Percentiles rank a stretch among this genome's conserved stretches.
Conservation (phyloP, 92 coral and sea anemone genomes). For the Zoanthus sansibaricus region DNA sequence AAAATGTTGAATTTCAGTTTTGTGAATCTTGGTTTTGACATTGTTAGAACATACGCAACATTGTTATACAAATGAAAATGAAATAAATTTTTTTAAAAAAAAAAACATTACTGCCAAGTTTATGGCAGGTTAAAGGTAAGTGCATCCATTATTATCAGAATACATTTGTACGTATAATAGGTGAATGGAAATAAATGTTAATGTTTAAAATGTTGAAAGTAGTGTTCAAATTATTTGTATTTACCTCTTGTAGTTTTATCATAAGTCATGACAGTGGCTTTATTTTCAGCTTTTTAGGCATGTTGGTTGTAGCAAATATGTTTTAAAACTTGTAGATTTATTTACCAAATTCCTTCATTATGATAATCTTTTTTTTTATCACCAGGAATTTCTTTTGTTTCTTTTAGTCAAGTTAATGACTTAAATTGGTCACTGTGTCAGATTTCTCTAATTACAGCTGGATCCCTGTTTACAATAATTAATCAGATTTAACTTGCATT, state of each 20-base stretch:
- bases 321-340: no score
- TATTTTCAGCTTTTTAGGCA: neutral
- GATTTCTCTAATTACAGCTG: no score
- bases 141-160: neutral
- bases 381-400: no score
- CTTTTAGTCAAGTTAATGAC: no score
- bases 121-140: constrained; percentile 44
- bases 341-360: no score
- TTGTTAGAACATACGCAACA: no score
- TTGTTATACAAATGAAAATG: constrained; percentile 18
- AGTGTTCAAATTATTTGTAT: neutral
- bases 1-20: neutral
- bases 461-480: no score
- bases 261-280: neutral
- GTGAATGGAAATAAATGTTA: constrained; percentile 40
- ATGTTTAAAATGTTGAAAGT: constrained; percentile 4
- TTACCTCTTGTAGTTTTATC: neutral
- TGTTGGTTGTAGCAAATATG: no score
- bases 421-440: no score
- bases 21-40: constrained; percentile 21
- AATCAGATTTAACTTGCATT: no score
- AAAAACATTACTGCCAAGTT: neutral
- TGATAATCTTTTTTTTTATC: no score
- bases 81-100: constrained; percentile 47
- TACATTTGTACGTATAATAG: constrained; percentile 14